These are phyloP conservation scores for Andrena camellia DNA, from an alignment of 2,888 invertebrate species.

Conservation along the genomic window DNA sequence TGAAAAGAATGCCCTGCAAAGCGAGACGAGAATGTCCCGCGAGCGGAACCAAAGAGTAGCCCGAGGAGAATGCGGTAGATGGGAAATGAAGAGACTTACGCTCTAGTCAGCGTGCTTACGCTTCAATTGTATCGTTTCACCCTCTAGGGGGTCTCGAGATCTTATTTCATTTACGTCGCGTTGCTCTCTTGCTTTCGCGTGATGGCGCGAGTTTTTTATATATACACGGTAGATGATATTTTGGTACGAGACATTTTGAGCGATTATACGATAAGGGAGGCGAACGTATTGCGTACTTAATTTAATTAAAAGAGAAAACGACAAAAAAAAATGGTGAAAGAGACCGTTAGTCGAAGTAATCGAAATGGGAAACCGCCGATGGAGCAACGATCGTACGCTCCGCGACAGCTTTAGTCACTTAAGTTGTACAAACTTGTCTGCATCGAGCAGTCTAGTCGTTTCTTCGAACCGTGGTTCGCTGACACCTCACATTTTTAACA, in stretches of 20 bases:
- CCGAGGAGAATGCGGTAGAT: constrained; percentile 28
- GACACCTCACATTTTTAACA: not conserved
- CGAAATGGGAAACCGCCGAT: not conserved
- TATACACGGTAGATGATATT: constrained; percentile 69
- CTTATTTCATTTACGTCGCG: constrained; percentile 48
- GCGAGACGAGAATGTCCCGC: constrained; percentile 2
- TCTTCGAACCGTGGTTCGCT: constrained; percentile 7
- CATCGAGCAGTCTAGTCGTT: constrained; percentile 7
- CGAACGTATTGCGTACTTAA: constrained; percentile 36
- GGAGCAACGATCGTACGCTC: constrained; percentile 3
- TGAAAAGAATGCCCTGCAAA: constrained; percentile 45
- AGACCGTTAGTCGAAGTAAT: constrained; percentile 33
- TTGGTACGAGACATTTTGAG: constrained; percentile 69
- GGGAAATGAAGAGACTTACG: constrained; percentile 38
- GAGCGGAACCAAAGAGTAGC: constrained; percentile 39
- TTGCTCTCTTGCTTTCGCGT: constrained; percentile 57
- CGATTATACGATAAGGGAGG: constrained; percentile 49
- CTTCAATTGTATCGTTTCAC: constrained; percentile 62
- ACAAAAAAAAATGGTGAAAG: not conserved
- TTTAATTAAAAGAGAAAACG: not conserved
- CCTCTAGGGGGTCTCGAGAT: constrained; percentile 37
- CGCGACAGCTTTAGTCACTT: constrained; percentile 52
- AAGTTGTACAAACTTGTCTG: constrained; percentile 44
- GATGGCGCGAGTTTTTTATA: constrained; percentile 54
- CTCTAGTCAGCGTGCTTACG: constrained; percentile 66